Evolutionary conservation across 2,888 invertebrate species (phyloP).

Genomic region (Tenthredo distinguenda): DNA sequence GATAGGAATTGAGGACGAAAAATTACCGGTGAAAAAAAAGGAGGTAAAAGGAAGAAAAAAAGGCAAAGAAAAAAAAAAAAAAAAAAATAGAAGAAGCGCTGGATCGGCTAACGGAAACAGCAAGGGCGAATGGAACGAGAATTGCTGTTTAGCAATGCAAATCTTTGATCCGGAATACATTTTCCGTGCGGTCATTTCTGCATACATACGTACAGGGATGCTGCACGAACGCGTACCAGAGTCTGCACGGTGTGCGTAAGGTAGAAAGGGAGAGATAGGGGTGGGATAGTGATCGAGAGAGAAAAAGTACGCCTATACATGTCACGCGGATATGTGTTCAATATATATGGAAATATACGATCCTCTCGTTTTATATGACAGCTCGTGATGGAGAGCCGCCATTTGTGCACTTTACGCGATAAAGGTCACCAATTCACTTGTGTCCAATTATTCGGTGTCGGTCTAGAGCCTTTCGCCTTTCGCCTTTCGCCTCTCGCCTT

Average conservation of each 20-base stretch:
- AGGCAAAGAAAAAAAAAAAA: background rate
- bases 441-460: conserved; percentile 55
- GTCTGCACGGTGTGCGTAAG: background rate
- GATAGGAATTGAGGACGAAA: background rate
- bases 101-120: conserved; percentile 9
- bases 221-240: background rate
- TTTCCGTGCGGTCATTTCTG: conserved; percentile 53
- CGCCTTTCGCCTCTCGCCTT: background rate
- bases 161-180: conserved; percentile 63
- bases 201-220: conserved; percentile 18
- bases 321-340: conserved; percentile 56
- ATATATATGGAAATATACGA: conserved; percentile 51
- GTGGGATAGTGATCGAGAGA: background rate
- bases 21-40: background rate
- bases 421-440: conserved; percentile 62
- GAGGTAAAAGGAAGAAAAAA: background rate
- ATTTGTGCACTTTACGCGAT: conserved; percentile 60
- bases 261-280: background rate
- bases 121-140: conserved; percentile 59
- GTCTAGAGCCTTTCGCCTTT: background rate
- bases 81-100: background rate
- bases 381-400: conserved; percentile 57
- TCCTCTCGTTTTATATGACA: conserved; percentile 54
- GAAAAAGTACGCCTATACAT: conserved; percentile 32
- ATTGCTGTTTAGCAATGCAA: conserved; percentile 66